phyloP scores from a whole-genome alignment of 1,140 invertebrate genomes.

The Microplitis demolitor region DNA sequence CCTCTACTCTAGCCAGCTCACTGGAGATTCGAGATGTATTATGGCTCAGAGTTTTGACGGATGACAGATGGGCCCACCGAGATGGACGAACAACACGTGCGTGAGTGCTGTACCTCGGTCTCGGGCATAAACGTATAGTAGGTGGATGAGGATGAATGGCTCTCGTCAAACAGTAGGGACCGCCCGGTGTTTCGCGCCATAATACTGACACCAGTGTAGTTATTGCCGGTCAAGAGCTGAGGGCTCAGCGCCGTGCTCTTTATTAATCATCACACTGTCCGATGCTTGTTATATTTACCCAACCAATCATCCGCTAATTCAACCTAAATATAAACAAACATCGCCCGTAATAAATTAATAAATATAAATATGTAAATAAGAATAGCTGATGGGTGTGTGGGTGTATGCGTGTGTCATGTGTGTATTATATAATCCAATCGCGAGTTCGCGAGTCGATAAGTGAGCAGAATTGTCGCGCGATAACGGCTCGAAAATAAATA shows the following conservation, averaged over 20 bases:
- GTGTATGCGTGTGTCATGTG: background rate
- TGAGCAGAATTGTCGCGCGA: conserved; percentile 24
- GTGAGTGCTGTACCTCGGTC: conserved; percentile 33
- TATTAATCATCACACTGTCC: too few species aligned
- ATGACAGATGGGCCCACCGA: conserved; percentile 53
- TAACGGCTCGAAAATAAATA: conserved; percentile 30
- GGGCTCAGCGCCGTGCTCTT: background rate
- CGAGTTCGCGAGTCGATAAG: conserved; percentile 27
- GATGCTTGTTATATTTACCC: too few species aligned
- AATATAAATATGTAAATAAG: background rate
- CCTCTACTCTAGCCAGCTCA: background rate
- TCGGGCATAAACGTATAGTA: conserved; percentile 49
- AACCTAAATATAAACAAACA: too few species aligned
- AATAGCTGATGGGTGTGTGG: too few species aligned
- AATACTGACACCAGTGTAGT: conserved; percentile 47
- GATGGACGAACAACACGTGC: conserved; percentile 51
- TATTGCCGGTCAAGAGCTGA: background rate
- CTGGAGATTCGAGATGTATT: background rate
- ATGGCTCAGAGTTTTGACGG: conserved; percentile 43
- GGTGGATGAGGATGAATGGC: conserved; percentile 61
- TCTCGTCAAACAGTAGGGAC: conserved; percentile 61
- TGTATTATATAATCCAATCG: background rate
- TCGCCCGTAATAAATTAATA: background rate
- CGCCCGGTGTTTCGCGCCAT: conserved; percentile 58
- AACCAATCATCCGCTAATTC: too few species aligned